These are phyloP conservation scores for Dione vanillae DNA, from an alignment of 2,888 invertebrate genomes.

Conservation along the genomic window DNA sequence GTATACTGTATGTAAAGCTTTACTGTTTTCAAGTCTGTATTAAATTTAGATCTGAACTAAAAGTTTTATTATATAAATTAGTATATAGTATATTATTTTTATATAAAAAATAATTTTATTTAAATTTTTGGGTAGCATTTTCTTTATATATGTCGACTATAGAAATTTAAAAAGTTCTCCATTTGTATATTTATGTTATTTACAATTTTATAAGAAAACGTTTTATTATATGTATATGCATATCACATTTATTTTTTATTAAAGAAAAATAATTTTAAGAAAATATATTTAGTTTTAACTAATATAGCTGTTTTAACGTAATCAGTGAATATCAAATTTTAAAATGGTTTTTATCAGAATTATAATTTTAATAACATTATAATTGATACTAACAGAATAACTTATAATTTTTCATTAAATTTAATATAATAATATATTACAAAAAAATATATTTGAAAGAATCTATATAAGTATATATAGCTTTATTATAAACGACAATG, in stretches of 20 bases:
- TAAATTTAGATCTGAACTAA: slow-evolving; percentile 31
- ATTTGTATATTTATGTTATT: no score
- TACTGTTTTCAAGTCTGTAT: slow-evolving; percentile 29
- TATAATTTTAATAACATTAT: no score
- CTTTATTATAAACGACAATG: slow-evolving; percentile 36
- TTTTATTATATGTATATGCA: slow-evolving; percentile 15
- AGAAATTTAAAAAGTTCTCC: background rate
- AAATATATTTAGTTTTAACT: no score
- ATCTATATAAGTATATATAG: slow-evolving; percentile 19
- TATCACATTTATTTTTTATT: slow-evolving; percentile 22
- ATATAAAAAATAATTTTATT: background rate
- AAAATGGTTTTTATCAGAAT: no score
- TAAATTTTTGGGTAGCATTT: slow-evolving; percentile 1
- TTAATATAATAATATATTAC: no score
- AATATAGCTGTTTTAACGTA: no score
- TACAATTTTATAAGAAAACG: background rate
- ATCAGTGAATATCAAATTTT: no score
- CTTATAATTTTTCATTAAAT: no score
- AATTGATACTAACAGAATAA: no score
- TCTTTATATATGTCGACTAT: background rate
- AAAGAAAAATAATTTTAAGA: background rate
- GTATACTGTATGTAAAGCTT: slow-evolving; percentile 27
- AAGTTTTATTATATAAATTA: background rate
- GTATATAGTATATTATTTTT: background rate
- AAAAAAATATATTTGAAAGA: background rate